These are phyloP conservation scores for Copsychus sechellarum DNA, from an alignment of 2,113 vertebrate genomes.

Conservation along the genomic window DNA sequence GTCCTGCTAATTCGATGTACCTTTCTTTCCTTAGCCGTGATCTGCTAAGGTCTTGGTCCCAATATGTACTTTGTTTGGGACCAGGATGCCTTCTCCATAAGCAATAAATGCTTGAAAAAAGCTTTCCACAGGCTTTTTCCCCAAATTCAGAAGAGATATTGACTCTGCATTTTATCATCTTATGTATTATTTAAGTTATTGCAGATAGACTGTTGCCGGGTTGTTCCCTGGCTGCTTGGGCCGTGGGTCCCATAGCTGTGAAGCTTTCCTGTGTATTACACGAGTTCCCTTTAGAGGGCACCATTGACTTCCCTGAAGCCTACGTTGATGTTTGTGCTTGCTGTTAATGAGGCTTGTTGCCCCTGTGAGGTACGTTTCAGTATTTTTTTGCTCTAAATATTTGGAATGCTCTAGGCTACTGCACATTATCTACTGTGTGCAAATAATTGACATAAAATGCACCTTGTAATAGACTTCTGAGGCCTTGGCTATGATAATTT, in stretches of 20 bases:
- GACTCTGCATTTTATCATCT: neutral
- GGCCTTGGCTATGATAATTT: neutral
- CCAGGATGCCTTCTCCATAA: neutral
- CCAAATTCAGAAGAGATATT: neutral
- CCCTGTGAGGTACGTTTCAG: neutral
- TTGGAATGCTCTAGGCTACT: neutral
- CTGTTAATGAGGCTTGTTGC: neutral
- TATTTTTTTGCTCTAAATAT: neutral
- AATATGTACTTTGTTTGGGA: neutral
- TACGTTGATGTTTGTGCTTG: neutral
- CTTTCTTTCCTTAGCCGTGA: neutral
- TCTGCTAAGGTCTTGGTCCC: neutral
- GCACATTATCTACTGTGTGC: neutral
- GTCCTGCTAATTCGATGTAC: neutral
- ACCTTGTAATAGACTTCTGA: neutral
- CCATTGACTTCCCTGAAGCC: constrained; percentile 66
- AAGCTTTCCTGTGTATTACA: neutral
- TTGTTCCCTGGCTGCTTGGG: neutral
- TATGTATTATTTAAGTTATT: neutral
- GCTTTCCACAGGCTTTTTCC: neutral
- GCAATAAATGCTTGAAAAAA: neutral
- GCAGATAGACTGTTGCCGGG: neutral
- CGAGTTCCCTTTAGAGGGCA: constrained; percentile 78
- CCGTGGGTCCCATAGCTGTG: neutral
- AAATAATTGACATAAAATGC: neutral